These are phyloP conservation scores for Astreopora myriophthalma DNA, from an alignment of 64 coral and sea anemone genomes.

Conservation along the genomic window DNA sequence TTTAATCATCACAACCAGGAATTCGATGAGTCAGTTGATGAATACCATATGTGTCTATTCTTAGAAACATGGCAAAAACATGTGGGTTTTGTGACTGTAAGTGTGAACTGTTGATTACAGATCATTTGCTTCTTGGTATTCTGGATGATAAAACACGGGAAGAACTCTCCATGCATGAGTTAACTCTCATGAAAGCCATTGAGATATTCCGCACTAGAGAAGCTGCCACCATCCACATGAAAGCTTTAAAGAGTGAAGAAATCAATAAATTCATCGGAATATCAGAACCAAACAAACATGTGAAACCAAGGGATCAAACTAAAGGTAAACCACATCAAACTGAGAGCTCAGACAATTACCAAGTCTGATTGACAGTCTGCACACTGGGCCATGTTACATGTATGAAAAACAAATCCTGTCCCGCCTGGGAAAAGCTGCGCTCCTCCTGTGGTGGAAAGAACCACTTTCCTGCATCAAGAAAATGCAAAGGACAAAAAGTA, in stretches of 20 bases:
- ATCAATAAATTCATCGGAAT: background rate
- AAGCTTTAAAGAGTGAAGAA: too few species aligned
- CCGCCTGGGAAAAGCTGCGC: constrained; percentile 40
- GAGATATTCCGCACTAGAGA: background rate
- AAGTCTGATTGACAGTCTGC: background rate
- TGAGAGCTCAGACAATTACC: background rate
- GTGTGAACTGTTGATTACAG: background rate
- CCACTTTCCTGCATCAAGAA: constrained; percentile 8
- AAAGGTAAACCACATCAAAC: background rate
- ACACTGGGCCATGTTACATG: background rate
- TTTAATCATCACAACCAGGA: background rate
- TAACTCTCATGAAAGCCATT: background rate
- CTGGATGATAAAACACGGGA: background rate
- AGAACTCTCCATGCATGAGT: background rate
- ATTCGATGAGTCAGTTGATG: background rate
- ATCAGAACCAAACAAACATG: too few species aligned
- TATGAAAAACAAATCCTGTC: constrained; percentile 4
- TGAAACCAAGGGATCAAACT: too few species aligned
- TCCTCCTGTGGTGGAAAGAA: constrained; percentile 10
- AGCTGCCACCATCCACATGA: too few species aligned
- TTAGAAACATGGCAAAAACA: constrained; percentile 13
- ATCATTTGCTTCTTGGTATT: background rate
- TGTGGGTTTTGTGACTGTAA: background rate
- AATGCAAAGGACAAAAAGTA: background rate
- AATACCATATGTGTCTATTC: background rate